Conservation (phyloP, 2,797 vertebrate species). For the Morelia viridis region DNA sequence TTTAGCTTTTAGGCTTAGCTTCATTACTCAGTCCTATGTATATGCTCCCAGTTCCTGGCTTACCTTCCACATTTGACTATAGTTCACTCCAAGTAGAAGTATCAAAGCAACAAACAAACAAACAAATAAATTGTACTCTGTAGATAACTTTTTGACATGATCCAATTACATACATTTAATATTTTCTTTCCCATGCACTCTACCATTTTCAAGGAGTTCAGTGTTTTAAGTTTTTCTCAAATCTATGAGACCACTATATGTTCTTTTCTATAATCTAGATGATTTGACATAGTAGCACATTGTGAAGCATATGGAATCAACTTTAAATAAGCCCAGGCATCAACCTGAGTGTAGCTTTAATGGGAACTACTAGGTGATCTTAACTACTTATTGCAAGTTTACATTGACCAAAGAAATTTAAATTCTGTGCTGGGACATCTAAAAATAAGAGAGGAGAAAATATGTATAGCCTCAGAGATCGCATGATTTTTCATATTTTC, state of each 20-base stretch:
- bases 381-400: not conserved
- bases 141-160: not conserved
- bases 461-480: slow-evolving; percentile 1
- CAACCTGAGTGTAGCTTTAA: not conserved
- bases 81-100: not conserved
- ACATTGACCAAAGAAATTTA: slow-evolving; percentile 3
- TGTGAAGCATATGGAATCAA: not conserved
- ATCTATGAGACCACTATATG: not conserved
- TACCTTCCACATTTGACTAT: not conserved
- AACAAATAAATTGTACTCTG: too few species aligned
- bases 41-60: not conserved
- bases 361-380: not conserved
- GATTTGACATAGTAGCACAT: not conserved
- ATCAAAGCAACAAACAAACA: not conserved
- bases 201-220: not conserved
- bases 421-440: not conserved
- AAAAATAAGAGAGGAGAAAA: not conserved
- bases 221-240: not conserved
- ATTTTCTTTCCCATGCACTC: not conserved
- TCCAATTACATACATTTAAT: not conserved
- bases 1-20: not conserved
- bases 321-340: not conserved
- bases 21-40: not conserved
- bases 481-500: not conserved
- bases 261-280: not conserved